phyloP scores from a whole-genome alignment of 2,797 vertebrate genomes.

The Dryobates pubescens region DNA sequence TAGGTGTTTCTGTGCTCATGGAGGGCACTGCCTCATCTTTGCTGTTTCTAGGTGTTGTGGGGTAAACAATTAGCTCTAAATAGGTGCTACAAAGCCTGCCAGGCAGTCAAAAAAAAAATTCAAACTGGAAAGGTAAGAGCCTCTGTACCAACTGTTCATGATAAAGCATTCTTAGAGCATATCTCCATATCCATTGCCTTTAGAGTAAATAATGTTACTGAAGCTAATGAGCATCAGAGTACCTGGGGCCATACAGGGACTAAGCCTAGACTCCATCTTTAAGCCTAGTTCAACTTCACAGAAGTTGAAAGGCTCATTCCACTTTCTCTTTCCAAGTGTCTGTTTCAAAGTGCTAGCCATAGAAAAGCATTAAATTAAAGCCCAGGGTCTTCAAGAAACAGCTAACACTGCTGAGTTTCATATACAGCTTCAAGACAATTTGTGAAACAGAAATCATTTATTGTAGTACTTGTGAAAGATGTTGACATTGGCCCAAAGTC shows the following conservation, averaged over 20 bases:
- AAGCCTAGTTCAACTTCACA: not conserved
- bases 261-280: not conserved
- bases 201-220: not conserved
- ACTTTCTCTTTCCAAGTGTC: not conserved
- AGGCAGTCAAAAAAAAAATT: not conserved
- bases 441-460: not conserved
- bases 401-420: not conserved
- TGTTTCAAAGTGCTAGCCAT: not conserved
- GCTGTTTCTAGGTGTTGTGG: not conserved
- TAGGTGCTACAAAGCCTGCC: not conserved
- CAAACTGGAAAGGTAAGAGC: not conserved
- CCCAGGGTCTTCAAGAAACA: not conserved
- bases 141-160: not conserved
- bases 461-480: not conserved
- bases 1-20: not conserved
- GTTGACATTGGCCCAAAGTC: not conserved
- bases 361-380: not conserved
- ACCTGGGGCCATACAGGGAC: not conserved
- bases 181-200: not conserved
- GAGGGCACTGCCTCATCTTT: not conserved
- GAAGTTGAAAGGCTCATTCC: not conserved
- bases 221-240: not conserved
- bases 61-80: conserved; percentile 8
- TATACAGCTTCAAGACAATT: not conserved
- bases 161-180: not conserved